A percentile compares a stretch with the other conserved stretches of the same genome.
Conservation (phyloP, 64 coral and sea anemone genomes). For the Actinia equina region DNA sequence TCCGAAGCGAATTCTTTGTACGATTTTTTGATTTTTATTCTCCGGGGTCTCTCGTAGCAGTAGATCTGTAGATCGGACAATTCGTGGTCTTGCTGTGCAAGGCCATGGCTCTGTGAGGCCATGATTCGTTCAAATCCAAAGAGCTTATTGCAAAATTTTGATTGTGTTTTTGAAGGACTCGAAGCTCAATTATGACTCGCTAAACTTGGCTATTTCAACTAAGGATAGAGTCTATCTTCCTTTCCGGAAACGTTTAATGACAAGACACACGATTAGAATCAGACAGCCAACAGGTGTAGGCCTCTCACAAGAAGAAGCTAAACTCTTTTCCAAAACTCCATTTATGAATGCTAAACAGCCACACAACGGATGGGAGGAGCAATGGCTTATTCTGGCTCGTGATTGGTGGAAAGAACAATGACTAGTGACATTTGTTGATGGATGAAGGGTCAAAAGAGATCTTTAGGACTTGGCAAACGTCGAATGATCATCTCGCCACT, state of each 20-base stretch:
- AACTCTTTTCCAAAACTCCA: neutral
- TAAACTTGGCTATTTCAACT: slow-evolving; percentile 13
- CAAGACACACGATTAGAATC: slow-evolving; percentile 4
- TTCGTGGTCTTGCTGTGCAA: neutral
- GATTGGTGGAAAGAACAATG: slow-evolving; percentile 17
- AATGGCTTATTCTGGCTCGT: neutral
- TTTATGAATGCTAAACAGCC: slow-evolving; percentile 29
- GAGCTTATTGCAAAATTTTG: neutral
- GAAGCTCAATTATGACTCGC: neutral
- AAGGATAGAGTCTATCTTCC: neutral
- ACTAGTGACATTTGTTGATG: neutral
- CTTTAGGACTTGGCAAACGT: neutral
- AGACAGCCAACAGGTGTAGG: slow-evolving; percentile 21
- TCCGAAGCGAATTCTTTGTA: slow-evolving; percentile 18
- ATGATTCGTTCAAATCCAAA: neutral
- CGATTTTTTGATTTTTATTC: slow-evolving; percentile 7
- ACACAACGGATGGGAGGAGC: neutral
- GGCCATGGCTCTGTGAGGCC: neutral
- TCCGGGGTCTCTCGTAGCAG: slow-evolving; percentile 16
- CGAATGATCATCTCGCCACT: neutral
- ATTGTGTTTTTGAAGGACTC: neutral
- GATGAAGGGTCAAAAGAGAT: neutral
- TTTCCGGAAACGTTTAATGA: slow-evolving; percentile 21
- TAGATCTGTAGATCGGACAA: slow-evolving; percentile 9
- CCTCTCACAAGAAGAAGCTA: neutral